Conservation (phyloP, 2,888 invertebrate species). For the Cantharis rustica region DNA sequence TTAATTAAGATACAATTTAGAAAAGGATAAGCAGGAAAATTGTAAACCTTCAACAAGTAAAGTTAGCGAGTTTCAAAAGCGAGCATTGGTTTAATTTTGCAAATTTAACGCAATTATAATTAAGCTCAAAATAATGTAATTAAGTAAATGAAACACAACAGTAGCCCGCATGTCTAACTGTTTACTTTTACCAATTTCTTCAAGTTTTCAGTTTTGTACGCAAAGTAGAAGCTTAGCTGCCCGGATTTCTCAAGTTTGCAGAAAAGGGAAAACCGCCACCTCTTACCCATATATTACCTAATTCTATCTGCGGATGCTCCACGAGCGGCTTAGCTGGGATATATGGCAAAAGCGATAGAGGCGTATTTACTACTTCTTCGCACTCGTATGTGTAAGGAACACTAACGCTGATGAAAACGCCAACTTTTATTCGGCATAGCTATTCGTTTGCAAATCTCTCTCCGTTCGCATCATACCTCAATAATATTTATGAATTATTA, state of each 20-base stretch:
- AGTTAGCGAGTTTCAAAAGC: conserved; percentile 32
- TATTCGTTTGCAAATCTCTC: conserved; percentile 34
- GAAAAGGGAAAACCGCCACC: conserved; percentile 22
- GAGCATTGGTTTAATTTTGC: conserved; percentile 43
- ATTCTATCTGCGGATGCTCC: conserved; percentile 40
- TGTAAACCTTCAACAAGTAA: conserved; percentile 41
- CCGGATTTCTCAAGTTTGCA: conserved; percentile 37
- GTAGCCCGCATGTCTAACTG: conserved; percentile 41
- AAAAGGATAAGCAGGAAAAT: conserved; percentile 31
- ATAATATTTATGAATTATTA: not conserved
- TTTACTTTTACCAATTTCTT: conserved; percentile 32
- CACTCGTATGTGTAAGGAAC: conserved; percentile 32
- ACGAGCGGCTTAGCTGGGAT: conserved; percentile 36
- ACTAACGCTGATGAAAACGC: conserved; percentile 35
- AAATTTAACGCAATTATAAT: conserved; percentile 47
- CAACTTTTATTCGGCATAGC: conserved; percentile 33
- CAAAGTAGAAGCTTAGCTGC: conserved; percentile 31
- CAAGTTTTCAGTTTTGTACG: conserved; percentile 31
- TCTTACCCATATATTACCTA: conserved; percentile 41
- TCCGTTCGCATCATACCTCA: not conserved
- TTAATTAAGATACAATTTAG: conserved; percentile 39
- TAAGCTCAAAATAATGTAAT: conserved; percentile 45
- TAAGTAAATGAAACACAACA: conserved; percentile 41
- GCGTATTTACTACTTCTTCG: conserved; percentile 33
- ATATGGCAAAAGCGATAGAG: conserved; percentile 35